Base-by-base conservation (phyloP, 2,888 invertebrate species). In the Trachelus iudaicus region DNA sequence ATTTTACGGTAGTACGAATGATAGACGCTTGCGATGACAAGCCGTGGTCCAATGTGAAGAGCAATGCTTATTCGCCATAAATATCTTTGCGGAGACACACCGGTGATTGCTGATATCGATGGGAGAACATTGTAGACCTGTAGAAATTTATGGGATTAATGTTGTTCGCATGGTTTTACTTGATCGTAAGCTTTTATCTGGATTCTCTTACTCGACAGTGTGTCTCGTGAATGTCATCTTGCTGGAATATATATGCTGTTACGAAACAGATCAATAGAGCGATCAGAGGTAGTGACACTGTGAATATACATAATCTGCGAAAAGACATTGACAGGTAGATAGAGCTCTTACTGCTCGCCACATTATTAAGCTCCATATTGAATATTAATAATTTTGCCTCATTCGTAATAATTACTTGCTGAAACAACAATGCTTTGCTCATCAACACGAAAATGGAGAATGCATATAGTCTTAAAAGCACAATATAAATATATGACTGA, bases 41-140 rank as follows among this genome's bases (percentile, higher is more conserved):
- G 94, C 90, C 98, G 95, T 87, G 98, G 98, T 88, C 97, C 97
- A 91, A 97, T 95, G 90, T 98, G 98, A 88, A 98, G 94, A 83
- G 98, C 98, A 89, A 98, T 96, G 91, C 96, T 96, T 89, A 97
- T 95, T 87, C 98, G 94, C 98, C 98, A 98, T 86, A 98, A 93
- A 92, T 98, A 98, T 87, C 96, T 94, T 92, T 98, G 97, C 35
- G 98, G 98, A 89, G 97, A 96, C 85, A 98, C 95, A 76, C 98
- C 98, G 81, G 98, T 98, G 91, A 98, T 97, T 84, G 98, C 97
- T 94, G 98, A 98, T 93, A 98, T 98, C 87, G 98, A 98, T 88
- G 98, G 98, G 90, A 98, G 96, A 92, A 97, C 95, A 92, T 98
- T 98, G 92, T 97, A 97, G 78, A 98, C 98, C 98, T 98, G 92